These are phyloP conservation scores for Buteo buteo DNA, from an alignment of 2,113 vertebrate genomes.

Conservation along the genomic window DNA sequence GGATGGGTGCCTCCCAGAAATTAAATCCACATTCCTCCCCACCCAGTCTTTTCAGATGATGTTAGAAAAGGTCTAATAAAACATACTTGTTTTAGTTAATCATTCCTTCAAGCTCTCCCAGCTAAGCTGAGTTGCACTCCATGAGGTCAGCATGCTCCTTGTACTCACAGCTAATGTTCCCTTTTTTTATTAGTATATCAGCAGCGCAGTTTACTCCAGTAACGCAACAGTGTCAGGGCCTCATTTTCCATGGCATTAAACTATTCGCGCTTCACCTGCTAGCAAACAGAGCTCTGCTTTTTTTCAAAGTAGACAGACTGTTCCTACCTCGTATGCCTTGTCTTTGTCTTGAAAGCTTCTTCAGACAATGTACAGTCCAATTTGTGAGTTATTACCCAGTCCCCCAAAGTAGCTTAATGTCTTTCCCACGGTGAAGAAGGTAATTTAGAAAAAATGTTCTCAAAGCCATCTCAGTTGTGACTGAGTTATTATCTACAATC, in stretches of 20 bases:
- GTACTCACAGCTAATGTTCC: neutral
- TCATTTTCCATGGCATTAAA: constrained; percentile 10
- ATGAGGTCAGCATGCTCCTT: constrained; percentile 24
- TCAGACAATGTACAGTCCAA: neutral
- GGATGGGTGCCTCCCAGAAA: neutral
- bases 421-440: constrained; percentile 11
- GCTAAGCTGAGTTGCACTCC: neutral
- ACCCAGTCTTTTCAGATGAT: neutral
- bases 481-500: neutral
- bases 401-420: neutral
- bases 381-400: neutral
- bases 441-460: constrained; percentile 1
- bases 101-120: neutral
- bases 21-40: neutral
- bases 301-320: neutral
- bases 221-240: neutral
- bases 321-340: neutral
- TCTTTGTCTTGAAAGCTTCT: neutral
- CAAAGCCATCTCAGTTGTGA: neutral
- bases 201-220: neutral
- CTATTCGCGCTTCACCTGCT: constrained; percentile 6
- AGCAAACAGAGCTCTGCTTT: neutral
- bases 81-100: neutral
- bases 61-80: neutral
- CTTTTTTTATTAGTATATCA: neutral